Evolutionary conservation across 2,888 invertebrate species (phyloP), one percentile per base, ranked within the genome.

Genomic region (Linnaemya tessellans): DNA sequence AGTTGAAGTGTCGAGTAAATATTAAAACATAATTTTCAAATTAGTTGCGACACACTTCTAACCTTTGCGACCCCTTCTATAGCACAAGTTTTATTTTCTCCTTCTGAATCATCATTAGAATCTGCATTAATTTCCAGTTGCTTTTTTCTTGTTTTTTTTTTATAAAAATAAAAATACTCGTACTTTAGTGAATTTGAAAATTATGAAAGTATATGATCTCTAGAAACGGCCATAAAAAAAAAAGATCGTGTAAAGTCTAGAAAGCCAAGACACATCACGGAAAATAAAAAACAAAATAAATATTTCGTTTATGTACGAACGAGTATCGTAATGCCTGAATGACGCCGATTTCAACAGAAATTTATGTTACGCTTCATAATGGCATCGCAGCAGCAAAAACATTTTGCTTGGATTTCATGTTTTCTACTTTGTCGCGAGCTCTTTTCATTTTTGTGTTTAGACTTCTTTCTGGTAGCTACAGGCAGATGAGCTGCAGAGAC

Each of bases 321-420:
- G 35, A 43, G 43, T 43, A 58, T 80, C 54, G 62, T 54, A 49
- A 75, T 85, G 85, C 82, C 84, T 84, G 78, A 70, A 30, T 81
- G 84, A 84, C 81, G 82, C 71, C 80, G 82, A 84, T 84, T 80
- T 84, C 84, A 82, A 77, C 84, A 86, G 70, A 49, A 80, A 84
- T 73, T 80, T 82, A 58, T 77, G 81, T 67, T 82, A 75, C 65
- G 82, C 74, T 77, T 62, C 80, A 58, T 79, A 82, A 81, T 68
- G 70, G 51, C 70, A 68, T 30, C 18, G 46, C n/a, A 81, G 74
- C 71, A 77, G 18, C 9, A 62, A 70, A n/a, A 68, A 64, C 35
- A 41, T 51, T 51, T 78, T 51, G 38, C 20, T 60, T 58, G 11
- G 22, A 68, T 62, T 75, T 74, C 22, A 68, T 43, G 46, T 49